These are phyloP conservation scores for Emydura subglobosa DNA, from an alignment of 2,113 vertebrate genomes.

Conservation along the genomic window DNA sequence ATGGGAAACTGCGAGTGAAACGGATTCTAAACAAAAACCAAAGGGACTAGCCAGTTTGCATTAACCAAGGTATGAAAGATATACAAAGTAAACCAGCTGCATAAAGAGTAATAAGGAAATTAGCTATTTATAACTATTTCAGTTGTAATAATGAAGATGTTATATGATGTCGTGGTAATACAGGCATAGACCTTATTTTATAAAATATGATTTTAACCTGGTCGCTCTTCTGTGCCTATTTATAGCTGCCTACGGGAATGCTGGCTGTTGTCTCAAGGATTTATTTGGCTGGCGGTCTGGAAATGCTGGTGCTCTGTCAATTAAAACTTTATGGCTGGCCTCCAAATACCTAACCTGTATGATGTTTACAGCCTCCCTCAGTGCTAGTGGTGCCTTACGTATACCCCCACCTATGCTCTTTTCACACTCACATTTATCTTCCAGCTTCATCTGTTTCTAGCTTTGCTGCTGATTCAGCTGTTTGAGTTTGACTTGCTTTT, in stretches of 20 bases:
- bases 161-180: neutral
- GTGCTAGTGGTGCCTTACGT: conserved; percentile 26
- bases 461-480: conserved; percentile 58
- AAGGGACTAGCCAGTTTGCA: neutral
- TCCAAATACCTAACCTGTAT: conserved; percentile 41
- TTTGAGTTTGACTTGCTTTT: conserved; percentile 34
- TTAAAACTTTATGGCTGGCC: conserved; percentile 9
- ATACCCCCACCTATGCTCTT: conserved; percentile 52
- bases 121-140: neutral
- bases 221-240: accelerated
- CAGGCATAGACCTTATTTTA: neutral
- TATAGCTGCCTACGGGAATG: neutral
- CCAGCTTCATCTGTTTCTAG: conserved; percentile 30
- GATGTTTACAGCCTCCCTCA: neutral
- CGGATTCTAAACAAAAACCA: neutral
- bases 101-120: neutral
- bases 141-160: neutral
- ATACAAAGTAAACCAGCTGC: neutral
- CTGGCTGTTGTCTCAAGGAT: neutral
- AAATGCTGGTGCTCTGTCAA: conserved; percentile 24
- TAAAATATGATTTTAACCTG: neutral
- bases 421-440: conserved; percentile 43
- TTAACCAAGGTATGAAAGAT: neutral
- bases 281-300: neutral
- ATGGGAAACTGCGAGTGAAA: neutral